Percentiles rank a stretch among this genome's conserved stretches.
Conservation (phyloP, 92 coral and sea anemone genomes). For the Palythoa caribaeorum region DNA sequence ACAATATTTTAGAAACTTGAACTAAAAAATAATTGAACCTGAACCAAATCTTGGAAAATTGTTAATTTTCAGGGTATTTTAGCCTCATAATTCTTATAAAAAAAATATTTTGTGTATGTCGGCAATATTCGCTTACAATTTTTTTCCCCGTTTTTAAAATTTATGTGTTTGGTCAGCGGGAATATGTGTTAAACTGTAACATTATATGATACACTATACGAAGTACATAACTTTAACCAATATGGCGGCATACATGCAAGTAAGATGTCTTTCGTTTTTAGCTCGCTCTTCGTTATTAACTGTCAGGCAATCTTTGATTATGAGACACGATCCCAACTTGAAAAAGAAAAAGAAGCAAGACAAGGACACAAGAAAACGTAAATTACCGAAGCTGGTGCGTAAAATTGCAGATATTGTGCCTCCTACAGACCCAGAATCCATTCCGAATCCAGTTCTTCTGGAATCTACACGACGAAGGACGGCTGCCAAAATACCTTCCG, state of each 20-base stretch:
- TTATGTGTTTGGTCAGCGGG: neutral
- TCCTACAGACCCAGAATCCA: constrained; percentile 91
- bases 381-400: constrained; percentile 61
- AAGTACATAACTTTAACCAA: constrained; percentile 40
- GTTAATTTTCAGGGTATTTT: too few species aligned
- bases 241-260: constrained; percentile 80
- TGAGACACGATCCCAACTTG: constrained; percentile 90
- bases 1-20: too few species aligned
- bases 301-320: constrained; percentile 73
- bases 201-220: neutral
- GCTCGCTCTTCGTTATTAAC: constrained; percentile 80
- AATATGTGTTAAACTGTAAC: neutral
- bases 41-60: too few species aligned
- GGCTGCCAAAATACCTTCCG: constrained; percentile 62
- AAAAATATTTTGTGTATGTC: too few species aligned
- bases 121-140: too few species aligned
- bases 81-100: too few species aligned
- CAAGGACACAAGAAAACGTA: constrained; percentile 74
- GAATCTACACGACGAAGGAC: constrained; percentile 72
- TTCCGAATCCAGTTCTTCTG: constrained; percentile 71
- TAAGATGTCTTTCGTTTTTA: constrained; percentile 68
- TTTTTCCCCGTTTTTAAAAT: too few species aligned
- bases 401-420: constrained; percentile 94
- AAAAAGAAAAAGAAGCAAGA: constrained; percentile 81
- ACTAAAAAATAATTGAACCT: too few species aligned